Base-by-base conservation (phyloP, 1,140 invertebrate genomes). In the Drosophila asahinai region DNA sequence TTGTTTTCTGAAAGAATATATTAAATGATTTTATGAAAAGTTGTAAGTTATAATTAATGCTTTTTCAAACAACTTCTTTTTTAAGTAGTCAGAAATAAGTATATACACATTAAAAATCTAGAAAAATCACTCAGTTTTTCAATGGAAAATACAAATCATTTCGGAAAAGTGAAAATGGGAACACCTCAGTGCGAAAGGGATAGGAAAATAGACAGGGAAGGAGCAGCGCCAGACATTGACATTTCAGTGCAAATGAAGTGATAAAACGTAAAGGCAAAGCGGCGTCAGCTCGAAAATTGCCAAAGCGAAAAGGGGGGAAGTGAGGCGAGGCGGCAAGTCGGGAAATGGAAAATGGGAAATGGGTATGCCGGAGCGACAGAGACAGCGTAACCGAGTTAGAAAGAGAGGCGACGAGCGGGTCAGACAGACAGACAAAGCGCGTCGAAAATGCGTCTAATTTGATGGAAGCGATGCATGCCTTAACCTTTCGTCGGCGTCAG, bases 161-260 rank as follows among this genome's bases (percentile, higher is more conserved):
- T 33, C 6, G n/a, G 38, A 11, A 55, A 71, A 55, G 22, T 38
- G 49, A 19, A 55, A 71, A 68, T 49, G 36, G 17, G 63, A 38
- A 77, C n/a, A 64, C 42, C 43, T 64, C 73, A 9, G 5, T 9
- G 1, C 4, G 17, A 74, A 42, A 54, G 45, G 60, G 17, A 62
- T 45, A 27, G 25, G 12, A 7, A 71, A 36, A 17, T 22, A 40
- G 59, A 54, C 49, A 25, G 22, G 45, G 51, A 51, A 65, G 33
- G 55, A 47, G 27, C 22, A 67, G 64, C 62, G 72, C 58, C 66
- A 81, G 77, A 89, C 80, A 81, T 89, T 81, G 86, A 89, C 84
- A 89, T 81, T 81, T 89, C 81, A 66, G 74, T 76, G 78, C 71
- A 81, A 87, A 87, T 87, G 86, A 90, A 84, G 84, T 89, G 84